Evolutionary conservation across 2,797 vertebrate species (phyloP), one percentile per base, ranked within the genome.

Genomic region (Cercopithecus mitis): DNA sequence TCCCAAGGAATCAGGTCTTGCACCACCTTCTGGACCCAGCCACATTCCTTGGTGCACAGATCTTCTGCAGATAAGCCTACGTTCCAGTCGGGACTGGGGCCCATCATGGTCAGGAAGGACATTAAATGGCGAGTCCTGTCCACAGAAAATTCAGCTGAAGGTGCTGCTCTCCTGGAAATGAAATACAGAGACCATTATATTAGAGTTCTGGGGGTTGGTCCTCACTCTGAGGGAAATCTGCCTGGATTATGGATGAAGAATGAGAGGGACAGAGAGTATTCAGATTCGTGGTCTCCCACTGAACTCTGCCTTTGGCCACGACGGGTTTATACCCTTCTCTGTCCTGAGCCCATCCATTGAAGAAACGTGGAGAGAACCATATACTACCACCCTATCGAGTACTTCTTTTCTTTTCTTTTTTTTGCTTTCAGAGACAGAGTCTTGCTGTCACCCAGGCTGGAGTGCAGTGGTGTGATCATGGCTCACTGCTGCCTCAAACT

Each of bases 1-100:
- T 99, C 99, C 99, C 99, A 99, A 15, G 99, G 99, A 88, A 99
- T 99, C 96, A 99, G 97, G 98, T 99, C 99, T 97, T 99, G 99
- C 24, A 99, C 97, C 0, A 99, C 99, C 80, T 98, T 99, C 98
- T 99, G 99, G 55, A 99, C 99, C 99, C 99, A 99, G 84, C 99
- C 99, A 0, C 99, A 99, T 95, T 99, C 99, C 98, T 99, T 99
- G 95, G 99, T 99, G 82, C 99, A 99, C 73, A 99, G 98, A 88
- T 99, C 99, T 97, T 99, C 99, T 0, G 99, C 99, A 1, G 99
- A 99, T 4, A 99, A 98, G 45, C 99, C 99, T 97, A 99, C 99
- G 0, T 99, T 99, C 99, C 99, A 99, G 98, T 99, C 99, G 0
- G 99, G 99, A 97, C 99, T 99, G 94, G 99, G 99, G 5, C 99